Base-by-base conservation (phyloP, 2,888 invertebrate genomes). In the Itoplectis maculator region DNA sequence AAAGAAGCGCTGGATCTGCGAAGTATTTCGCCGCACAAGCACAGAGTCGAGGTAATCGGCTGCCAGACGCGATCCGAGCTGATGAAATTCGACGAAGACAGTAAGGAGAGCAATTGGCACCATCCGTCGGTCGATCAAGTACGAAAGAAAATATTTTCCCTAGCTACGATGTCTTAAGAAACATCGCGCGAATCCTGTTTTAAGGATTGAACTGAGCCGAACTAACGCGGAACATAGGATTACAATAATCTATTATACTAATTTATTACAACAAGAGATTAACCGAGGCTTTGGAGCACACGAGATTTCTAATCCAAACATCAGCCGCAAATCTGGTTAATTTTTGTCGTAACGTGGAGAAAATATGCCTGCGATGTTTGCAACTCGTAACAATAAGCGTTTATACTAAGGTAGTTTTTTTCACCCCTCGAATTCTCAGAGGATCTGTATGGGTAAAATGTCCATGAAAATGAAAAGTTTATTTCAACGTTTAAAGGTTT, bases 1-100 rank as follows among this genome's bases (percentile, higher is more conserved):
- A 91, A 91, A 51, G 90, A 91, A 81, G 92, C 92, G 23, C 87
- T 93, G 75, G 93, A 93, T 87, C 86, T 93, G 18, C 87, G 89
- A 81, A 93, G 93, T 79, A 91, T 93, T 47, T 88, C 91, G 40
- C 87, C 90, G n/a, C 89, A 90, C 49, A 92, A 92, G 77, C 92
- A 93, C 79, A 91, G 89, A 85, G 90, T 93, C 54, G 90, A 91
- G 81, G 89, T 93, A 8, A 88, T 93, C 66, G 92, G 91, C 45
- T 91, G 90, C 77, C 89, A 91, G 84, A 90, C 91, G 9, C 86
- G 87, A 73, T 89, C 91, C 7, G 15, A 11, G 13, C 63, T 88
- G 15, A 88, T 89, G n/a, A 81, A 87, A 51, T 35, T 81, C 23
- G 72, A 83, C 23, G 18, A 79, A 49, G 86, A 82, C 15, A 59